Evolutionary conservation across 1,140 invertebrate genomes (phyloP).

Genomic region (Manduca sexta): DNA sequence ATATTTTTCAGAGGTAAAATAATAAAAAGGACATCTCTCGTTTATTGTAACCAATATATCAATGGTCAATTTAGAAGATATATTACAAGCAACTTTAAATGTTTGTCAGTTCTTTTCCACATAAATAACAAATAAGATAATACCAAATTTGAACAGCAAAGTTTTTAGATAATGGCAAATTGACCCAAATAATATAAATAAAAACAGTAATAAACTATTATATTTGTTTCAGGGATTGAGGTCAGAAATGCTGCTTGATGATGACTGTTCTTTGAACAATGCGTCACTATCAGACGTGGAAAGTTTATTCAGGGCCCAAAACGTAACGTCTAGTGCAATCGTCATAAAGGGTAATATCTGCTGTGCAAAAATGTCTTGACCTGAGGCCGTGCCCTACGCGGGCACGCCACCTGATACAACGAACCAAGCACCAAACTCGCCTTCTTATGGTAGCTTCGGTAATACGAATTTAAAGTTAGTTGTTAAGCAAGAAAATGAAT

Average conservation of each 20-base stretch:
- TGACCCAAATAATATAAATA: no score
- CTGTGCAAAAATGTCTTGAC: constrained; percentile 50
- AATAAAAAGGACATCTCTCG: neutral
- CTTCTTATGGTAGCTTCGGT: constrained; percentile 53
- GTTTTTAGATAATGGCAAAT: no score
- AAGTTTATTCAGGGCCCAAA: constrained; percentile 45
- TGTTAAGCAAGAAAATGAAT: constrained; percentile 28
- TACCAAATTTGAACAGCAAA: no score
- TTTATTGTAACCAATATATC: no score
- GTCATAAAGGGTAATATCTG: constrained; percentile 48
- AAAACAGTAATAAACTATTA: no score
- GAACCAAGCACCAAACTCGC: constrained; percentile 26
- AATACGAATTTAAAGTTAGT: constrained; percentile 38
- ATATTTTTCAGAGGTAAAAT: constrained; percentile 58
- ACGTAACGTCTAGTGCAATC: constrained; percentile 37
- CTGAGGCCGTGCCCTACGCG: constrained; percentile 51
- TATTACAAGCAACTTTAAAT: no score
- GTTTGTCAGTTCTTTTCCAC: no score
- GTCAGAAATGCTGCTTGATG: constrained; percentile 54
- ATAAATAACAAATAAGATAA: no score
- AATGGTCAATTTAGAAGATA: no score
- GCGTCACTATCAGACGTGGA: constrained; percentile 45
- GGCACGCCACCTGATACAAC: constrained; percentile 39
- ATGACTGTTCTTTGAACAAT: constrained; percentile 48
- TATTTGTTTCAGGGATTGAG: constrained; percentile 52